Conservation (phyloP, 2,113 vertebrate species). For the Hymenochirus boettgeri region DNA sequence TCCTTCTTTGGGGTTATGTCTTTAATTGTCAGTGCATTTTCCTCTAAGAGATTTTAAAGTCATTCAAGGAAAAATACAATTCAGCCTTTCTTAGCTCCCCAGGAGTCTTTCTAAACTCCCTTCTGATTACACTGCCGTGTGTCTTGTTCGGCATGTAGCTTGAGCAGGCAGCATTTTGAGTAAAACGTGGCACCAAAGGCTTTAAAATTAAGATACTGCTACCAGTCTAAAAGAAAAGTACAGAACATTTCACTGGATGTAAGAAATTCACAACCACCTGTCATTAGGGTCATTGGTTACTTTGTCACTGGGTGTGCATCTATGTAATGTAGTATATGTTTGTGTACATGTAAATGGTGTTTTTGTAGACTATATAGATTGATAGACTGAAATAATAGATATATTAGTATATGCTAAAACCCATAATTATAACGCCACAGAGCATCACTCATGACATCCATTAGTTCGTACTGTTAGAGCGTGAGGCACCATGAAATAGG, state of each 20-base stretch:
- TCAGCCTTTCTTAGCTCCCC: slow-evolving; percentile 34
- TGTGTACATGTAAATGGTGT: no score
- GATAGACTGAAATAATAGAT: no score
- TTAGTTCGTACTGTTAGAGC: no score
- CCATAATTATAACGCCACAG: no score
- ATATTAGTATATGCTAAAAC: no score
- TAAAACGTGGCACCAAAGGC: slow-evolving; percentile 24
- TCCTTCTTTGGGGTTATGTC: background rate
- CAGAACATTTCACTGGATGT: slow-evolving; percentile 36
- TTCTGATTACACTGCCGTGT: slow-evolving; percentile 27
- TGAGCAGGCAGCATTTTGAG: slow-evolving; percentile 23
- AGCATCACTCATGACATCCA: no score
- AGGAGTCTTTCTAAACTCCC: slow-evolving; percentile 18
- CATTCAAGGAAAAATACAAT: slow-evolving; percentile 37
- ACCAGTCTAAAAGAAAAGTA: slow-evolving; percentile 15
- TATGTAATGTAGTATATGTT: no score
- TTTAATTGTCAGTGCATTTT: slow-evolving; percentile 27
- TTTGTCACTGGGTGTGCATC: no score
- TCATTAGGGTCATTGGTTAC: no score
- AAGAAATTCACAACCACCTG: background rate
- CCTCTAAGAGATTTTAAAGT: slow-evolving; percentile 27
- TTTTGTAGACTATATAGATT: no score
- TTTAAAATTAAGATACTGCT: slow-evolving; percentile 23
- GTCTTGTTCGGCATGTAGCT: slow-evolving; percentile 24
- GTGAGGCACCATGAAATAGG: no score